A percentile compares a stretch with the other conserved stretches of the same genome.
Conservation (phyloP, 2,113 vertebrate genomes). For the Prolemur simus region DNA sequence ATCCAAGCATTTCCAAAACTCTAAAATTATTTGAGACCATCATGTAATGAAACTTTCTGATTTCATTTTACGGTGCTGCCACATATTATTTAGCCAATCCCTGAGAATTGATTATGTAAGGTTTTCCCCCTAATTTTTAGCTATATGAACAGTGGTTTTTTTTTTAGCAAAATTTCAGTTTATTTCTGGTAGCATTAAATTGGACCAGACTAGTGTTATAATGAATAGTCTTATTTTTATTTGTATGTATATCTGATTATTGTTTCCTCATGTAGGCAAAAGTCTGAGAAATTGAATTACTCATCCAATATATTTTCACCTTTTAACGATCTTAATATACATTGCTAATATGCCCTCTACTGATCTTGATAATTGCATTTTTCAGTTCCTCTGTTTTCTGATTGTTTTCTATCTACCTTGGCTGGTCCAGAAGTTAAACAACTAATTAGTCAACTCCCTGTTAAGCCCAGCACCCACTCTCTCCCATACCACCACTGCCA, state of each 20-base stretch:
- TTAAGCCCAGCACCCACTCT: background rate
- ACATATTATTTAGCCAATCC: background rate
- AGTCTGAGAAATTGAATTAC: background rate
- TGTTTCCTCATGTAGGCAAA: background rate
- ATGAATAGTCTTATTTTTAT: background rate
- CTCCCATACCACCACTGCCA: background rate
- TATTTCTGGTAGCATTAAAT: no score
- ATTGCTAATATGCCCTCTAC: background rate
- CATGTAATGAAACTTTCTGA: background rate
- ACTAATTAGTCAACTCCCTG: background rate
- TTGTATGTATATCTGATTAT: background rate
- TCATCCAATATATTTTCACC: background rate
- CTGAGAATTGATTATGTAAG: background rate
- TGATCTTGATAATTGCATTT: background rate
- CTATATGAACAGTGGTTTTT: background rate
- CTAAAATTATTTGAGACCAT: background rate
- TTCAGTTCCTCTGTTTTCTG: background rate
- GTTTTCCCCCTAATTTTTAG: background rate
- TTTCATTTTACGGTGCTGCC: background rate
- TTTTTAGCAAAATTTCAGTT: no score
- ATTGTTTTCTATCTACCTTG: background rate
- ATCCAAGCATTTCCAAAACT: background rate
- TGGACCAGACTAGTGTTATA: background rate
- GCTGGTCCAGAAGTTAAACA: background rate
- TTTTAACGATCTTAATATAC: background rate